Base-by-base conservation (phyloP, 2,888 invertebrate species). In the Drosophila neonasuta region DNA sequence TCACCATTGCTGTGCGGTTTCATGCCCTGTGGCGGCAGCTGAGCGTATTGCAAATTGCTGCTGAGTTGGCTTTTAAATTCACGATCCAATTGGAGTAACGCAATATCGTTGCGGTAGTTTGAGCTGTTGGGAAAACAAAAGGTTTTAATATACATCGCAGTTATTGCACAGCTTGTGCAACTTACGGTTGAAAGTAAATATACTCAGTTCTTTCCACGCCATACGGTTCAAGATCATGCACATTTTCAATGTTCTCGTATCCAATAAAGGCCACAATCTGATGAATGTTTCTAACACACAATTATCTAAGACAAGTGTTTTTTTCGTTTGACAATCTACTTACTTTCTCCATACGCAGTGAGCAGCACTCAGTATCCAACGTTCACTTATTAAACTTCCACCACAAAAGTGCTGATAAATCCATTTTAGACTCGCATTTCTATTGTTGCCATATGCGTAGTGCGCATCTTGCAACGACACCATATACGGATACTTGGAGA, bases 271-370 rank as follows among this genome's bases (percentile, higher is more conserved):
- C 86, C 36, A 71, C 79, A 54, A 90, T 76, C 17, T 74, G 68
- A 3, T 63, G 51, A 3, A 80, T 52, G 30, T 81, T 80, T 74
- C 90, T 90, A 64, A 20, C 9, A 45, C 24, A 24, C 24, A 42
- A 36, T 1, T 7, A 17, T 32, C 32, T 15, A 11, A 13, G n/a
- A n/a, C 8, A 10, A n/a, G 15, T 20, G 8, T 6, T 7, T n/a
- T 32, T 17, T 39, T 1, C 7, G 1, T 24, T 24, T 24, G 24
- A 7, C 8, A n/a, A 8, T 36, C 10, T 51, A 75, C 80, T 74
- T 68, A 90, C 90, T 90, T 90, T 32, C 75, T 71, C 85, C 88
- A 88, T 32, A 90, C 74, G 55, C 91, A 91, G 69, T 91, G 91
- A 1, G 88, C 91, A 4, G 90, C 91, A 10, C 89, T 88, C 36